Base-by-base conservation (phyloP, 2,888 invertebrate genomes). In the Ophion ellenae region DNA sequence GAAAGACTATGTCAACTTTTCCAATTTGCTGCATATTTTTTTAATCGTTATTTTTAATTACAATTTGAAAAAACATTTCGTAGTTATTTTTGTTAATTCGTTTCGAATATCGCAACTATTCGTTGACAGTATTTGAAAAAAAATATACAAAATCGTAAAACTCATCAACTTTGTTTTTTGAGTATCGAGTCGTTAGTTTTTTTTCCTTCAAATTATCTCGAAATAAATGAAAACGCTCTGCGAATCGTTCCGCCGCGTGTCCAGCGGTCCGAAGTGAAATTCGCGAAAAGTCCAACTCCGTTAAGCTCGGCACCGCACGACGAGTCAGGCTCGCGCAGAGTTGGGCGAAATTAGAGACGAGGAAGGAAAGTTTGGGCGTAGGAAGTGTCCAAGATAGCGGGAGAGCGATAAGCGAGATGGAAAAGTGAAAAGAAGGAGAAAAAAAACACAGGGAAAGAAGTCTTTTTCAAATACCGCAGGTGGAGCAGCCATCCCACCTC, bases 401-500 rank as follows among this genome's bases (percentile, higher is more conserved):
- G 59, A 76, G 53, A 77, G 28, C 47, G 20, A 67, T 74, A 63
- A 63, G 53, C 45, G 73, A 61, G 67, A 79, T 20, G 71, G 75
- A 81, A 79, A 32, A 83, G 63, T 73, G 59, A 7, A 28, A 24
- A 61, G 69, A 36, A 66, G 71, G 76, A 66, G 63, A 73, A 79
- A 88, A 40, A 40, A 40, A 40, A 7, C 6, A 40, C 40, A 87
- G 86, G 86, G 66, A 83, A 73, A 53, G 77, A 78, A 82, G 87
- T 88, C 89, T 88, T 85, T 90, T 89, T 86, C 74, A 87, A 91
- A 90, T 90, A 90, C 91, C 93, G 93, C 91, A 90, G 94, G 94
- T 93, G 94, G 93, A 94, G 92, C 92, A 91, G 94, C 93, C 94
- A 94, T 93, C 94, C 94, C 94, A 94, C 93, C 94, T 93, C 93